Evolutionary conservation across 2,888 invertebrate genomes (phyloP), one percentile per base, ranked within the genome.

Genomic region (Lepidocyrtoides sp.): DNA sequence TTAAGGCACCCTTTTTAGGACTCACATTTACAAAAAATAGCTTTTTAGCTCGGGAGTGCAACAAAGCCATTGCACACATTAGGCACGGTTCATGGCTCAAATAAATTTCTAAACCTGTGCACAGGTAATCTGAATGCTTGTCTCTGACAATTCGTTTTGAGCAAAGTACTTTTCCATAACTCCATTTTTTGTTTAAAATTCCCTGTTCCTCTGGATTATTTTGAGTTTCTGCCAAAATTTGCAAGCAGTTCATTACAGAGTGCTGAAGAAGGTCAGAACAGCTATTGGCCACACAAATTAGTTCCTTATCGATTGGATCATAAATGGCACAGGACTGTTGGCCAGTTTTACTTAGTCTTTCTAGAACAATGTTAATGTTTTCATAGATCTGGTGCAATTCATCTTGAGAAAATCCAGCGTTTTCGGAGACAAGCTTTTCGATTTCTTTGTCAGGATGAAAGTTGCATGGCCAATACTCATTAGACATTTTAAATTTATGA

Each of bases 61-160:
- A 96, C 85, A 99, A 95, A 0, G 98, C 99, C 99, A 99, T 99
- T 0, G 98, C 96, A 95, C 99, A 99, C 97, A 99, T 98, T 0
- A 98, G 95, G 95, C 99, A 99, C 0, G 99, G 99, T 95, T 99
- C 99, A 91, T 96, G 96, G 0, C 97, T 96, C 60, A 98, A 95
- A 95, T 98, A 99, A 0, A 98, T 95, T 95, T 98, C 97, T 95
- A 98, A 98, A 1, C 98, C 98, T 0, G 99, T 98, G 95, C 98
- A 98, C 75, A 98, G 95, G 95, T 98, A 98, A 0, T 94, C 93
- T 7, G 69, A 83, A 10, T 92, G 60, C 41, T 69, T 75, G 79
- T 91, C 93, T 23, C 86, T 66, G 12, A 81, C 60, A 20, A 51
- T 32, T 20, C 89, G 41, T 69, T 79, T 41, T 26, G 86, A 36